Base-by-base conservation (phyloP, 1,140 invertebrate species). In the fruit fly (Drosophila melanogaster) region DNA sequence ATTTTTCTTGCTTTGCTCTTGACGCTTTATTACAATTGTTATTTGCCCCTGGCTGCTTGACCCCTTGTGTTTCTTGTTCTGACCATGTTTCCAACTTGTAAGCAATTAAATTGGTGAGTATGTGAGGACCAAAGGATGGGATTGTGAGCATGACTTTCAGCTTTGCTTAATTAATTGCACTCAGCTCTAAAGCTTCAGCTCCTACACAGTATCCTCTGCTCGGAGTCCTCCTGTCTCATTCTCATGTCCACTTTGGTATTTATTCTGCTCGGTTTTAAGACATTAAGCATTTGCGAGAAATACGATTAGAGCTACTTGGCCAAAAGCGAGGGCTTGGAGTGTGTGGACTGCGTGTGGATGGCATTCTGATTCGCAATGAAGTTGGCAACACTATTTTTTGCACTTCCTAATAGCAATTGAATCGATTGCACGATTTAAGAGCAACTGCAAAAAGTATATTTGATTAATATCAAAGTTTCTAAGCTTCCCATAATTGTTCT, bases 161-260 rank as follows among this genome's bases (percentile, higher is more conserved):
- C 83, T 87, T 86, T 86, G 83, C 83, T 86, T 86, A 86, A 86
- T 86, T 86, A 86, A 86, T 86, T 86, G 83, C 83, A 86, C 84
- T 86, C 83, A 83, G 79, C 56, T 70, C 65, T 19, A 69, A 76
- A 81, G 78, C 81, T 86, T 69, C 60, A 60, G 62, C 59, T 59
- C 59, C 38, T 61, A 41, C 11, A 22, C 3, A 37, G 26, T 19
- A 19, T 49, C 41, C 44, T 49, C 26, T 14, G 26, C 15, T 26
- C 44, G 12, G 64, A 61, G 44, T 53, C 19, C 57, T 24, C 38
- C 40, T 56, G 47, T 57, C 51, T 37, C 56, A 38, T 40, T 40
- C 35, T 37, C 44, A 43, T 60, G 47, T 71, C 69, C 37, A 47
- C 46, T 67, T 41, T 40, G 41, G 38, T 51, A 62, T 57, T 67